phyloP scores from a whole-genome alignment of 2,797 vertebrate species.

The Coregonus suidteri region DNA sequence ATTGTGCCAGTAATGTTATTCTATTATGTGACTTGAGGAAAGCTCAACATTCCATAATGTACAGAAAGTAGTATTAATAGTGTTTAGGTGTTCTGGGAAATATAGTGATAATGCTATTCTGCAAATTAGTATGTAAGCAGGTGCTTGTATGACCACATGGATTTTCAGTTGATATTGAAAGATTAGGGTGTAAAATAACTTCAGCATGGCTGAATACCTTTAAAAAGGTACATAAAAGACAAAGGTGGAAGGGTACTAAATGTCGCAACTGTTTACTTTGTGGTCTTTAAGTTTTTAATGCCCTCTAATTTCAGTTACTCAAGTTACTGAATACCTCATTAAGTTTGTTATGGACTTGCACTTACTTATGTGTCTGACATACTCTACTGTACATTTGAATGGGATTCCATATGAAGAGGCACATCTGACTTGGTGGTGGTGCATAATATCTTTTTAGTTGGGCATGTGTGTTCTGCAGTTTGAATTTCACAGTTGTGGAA shows the following conservation, averaged over 20 bases:
- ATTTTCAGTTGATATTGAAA: too few relatives aligned
- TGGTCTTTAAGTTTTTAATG: conserved; percentile 12
- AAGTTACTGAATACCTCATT: conserved; percentile 29
- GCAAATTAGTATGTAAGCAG: background rate
- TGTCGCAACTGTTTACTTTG: conserved; percentile 5
- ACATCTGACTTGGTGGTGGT: conserved; percentile 34
- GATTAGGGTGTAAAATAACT: too few relatives aligned
- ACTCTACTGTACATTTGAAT: conserved; percentile 26
- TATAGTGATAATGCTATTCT: background rate
- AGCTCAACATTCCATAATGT: conserved; percentile 18
- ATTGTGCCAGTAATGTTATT: background rate
- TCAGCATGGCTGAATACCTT: too few relatives aligned
- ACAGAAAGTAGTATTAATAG: background rate
- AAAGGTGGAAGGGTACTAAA: background rate
- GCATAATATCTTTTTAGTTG: conserved; percentile 53
- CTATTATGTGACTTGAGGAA: background rate
- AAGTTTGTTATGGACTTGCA: conserved; percentile 27
- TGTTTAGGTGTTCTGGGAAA: background rate
- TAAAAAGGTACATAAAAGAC: too few relatives aligned
- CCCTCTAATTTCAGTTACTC: conserved; percentile 40
- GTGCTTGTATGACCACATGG: too few relatives aligned
- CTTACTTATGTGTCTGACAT: background rate
- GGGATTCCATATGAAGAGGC: conserved; percentile 34
- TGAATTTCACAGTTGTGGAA: conserved; percentile 65
- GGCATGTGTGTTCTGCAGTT: conserved; percentile 58